These are phyloP conservation scores for Thyatira batis DNA, from an alignment of 2,888 invertebrate genomes.

Conservation along the genomic window DNA sequence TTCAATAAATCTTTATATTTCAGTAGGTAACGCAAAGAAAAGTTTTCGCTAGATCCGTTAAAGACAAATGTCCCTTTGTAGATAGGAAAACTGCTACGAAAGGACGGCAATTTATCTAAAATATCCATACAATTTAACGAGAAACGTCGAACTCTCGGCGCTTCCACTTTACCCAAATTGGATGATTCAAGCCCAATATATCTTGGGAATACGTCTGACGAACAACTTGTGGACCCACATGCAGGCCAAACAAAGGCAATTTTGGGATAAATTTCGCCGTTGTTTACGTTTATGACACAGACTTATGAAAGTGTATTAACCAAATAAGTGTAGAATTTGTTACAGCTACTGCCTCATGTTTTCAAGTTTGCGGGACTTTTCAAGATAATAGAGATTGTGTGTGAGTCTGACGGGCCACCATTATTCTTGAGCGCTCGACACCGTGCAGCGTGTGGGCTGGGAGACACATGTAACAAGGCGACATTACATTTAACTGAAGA, in stretches of 20 bases:
- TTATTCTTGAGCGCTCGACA: slow-evolving; percentile 23
- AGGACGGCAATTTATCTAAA: slow-evolving; percentile 77
- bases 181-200: slow-evolving; percentile 75
- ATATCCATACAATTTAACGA: slow-evolving; percentile 76
- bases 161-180: slow-evolving; percentile 77
- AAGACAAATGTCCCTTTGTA: slow-evolving; percentile 74
- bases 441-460: slow-evolving; percentile 16
- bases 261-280: slow-evolving; percentile 63
- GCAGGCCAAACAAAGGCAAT: slow-evolving; percentile 67
- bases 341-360: slow-evolving; percentile 46
- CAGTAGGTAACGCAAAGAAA: slow-evolving; percentile 45
- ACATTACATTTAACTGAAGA: slow-evolving; percentile 6
- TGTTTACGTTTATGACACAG: slow-evolving; percentile 69
- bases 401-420: slow-evolving; percentile 23
- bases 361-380: slow-evolving; percentile 47
- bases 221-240: slow-evolving; percentile 63
- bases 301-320: slow-evolving; percentile 58
- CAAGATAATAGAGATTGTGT: slow-evolving; percentile 51
- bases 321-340: slow-evolving; percentile 52
- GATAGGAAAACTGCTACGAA: slow-evolving; percentile 69
- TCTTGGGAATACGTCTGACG: slow-evolving; percentile 74
- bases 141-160: slow-evolving; percentile 73
- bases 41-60: slow-evolving; percentile 62
- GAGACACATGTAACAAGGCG: slow-evolving; percentile 22
- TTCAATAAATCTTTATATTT: slow-evolving; percentile 48